These are phyloP conservation scores for Halcyon badia DNA, from an alignment of 2,797 vertebrate genomes.

Conservation along the genomic window DNA sequence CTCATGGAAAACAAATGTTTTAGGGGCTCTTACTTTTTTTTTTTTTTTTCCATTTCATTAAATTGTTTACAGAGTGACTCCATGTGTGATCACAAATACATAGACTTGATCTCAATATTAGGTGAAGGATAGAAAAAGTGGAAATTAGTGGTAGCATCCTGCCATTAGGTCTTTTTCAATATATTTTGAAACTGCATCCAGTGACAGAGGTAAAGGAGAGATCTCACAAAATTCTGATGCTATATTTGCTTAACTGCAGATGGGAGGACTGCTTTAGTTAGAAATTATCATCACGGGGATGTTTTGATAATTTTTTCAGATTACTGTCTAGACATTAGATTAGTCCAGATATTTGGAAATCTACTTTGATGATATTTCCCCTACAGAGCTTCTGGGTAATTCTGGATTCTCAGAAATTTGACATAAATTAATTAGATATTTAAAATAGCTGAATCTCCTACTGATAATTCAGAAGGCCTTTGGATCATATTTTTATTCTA, in stretches of 20 bases:
- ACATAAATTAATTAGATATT: not conserved
- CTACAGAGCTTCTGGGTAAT: not conserved
- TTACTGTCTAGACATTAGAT: not conserved
- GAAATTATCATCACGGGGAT: not conserved
- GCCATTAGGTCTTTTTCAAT: not conserved
- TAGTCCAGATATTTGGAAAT: not conserved
- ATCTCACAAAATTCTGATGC: not conserved
- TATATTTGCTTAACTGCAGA: not conserved
- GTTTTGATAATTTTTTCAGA: not conserved
- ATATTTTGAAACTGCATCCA: not conserved
- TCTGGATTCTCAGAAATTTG: not conserved
- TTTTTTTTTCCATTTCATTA: not conserved
- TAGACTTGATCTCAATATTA: not conserved
- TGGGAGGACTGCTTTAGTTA: not conserved
- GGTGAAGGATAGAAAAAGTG: not conserved
- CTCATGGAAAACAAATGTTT: not conserved
- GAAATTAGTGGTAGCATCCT: not conserved
- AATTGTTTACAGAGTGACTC: not conserved
- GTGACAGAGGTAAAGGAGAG: not conserved
- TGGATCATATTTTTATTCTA: not conserved
- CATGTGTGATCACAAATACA: not conserved
- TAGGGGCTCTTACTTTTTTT: rapidly evolving
- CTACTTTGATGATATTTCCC: not conserved
- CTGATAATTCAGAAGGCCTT: not conserved
- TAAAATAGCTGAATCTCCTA: not conserved